Evolutionary conservation across 2,888 invertebrate genomes (phyloP).

Genomic region (Nebria salina): DNA sequence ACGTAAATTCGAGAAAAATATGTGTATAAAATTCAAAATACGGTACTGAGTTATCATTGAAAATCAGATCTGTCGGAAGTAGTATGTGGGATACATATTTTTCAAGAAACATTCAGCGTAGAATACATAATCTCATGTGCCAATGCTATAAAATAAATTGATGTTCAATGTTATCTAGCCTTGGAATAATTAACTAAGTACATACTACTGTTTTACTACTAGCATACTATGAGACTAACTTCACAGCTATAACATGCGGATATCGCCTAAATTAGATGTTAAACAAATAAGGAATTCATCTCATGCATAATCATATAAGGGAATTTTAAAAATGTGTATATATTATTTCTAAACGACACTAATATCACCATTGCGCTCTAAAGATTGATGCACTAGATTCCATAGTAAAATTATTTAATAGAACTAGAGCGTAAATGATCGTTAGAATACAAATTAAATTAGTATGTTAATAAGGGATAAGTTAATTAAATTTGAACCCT

Average conservation of each 20-base stretch:
- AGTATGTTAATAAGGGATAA: not conserved
- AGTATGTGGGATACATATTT: slow-evolving; percentile 10
- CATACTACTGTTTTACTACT: slow-evolving; percentile 7
- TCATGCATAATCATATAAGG: not conserved
- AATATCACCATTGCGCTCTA: not conserved
- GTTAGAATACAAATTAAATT: not conserved
- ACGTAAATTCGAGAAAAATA: too few species aligned
- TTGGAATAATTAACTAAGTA: slow-evolving; percentile 42
- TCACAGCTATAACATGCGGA: not conserved
- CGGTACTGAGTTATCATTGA: not conserved
- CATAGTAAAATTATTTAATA: not conserved
- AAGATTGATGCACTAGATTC: not conserved
- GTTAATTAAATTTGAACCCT: not conserved
- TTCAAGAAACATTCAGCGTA: slow-evolving; percentile 4
- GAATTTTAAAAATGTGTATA: slow-evolving; percentile 5
- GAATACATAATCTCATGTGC: slow-evolving; percentile 26
- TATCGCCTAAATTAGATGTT: slow-evolving; percentile 4
- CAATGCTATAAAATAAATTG: slow-evolving; percentile 30
- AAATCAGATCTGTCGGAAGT: slow-evolving; percentile 8
- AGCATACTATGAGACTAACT: not conserved
- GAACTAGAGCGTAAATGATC: not conserved
- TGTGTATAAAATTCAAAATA: not conserved
- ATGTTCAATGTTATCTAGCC: slow-evolving; percentile 39
- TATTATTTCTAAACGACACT: not conserved
- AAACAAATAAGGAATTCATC: slow-evolving; percentile 9